Base-by-base conservation (phyloP, 1,140 invertebrate genomes). In the Drosophila leontia region DNA sequence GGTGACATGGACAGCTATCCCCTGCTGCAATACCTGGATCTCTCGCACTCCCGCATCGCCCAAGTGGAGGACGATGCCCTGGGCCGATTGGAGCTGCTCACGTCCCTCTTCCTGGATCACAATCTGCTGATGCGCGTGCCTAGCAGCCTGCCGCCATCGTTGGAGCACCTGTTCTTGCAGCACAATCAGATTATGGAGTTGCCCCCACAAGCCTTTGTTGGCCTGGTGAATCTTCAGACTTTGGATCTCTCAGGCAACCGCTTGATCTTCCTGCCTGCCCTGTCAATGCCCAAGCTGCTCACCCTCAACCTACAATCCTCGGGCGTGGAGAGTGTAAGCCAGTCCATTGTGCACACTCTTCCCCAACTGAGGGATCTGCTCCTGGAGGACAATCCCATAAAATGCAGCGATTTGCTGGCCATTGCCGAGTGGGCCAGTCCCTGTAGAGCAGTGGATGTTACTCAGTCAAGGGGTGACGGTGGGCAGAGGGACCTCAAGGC, bases 1-100 rank as follows among this genome's bases (percentile, higher is more conserved):
- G 97, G 97, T n/a, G 97, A 98, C 82, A 94, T 99, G 62, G 97
- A 98, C 82, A 97, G 97, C 74, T 98, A 98, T 91, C 97, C 97
- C 0, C 93, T 98, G 17, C 92, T 99, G 11, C 96, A 96, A 69
- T 94, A 96, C 32, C 92, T 99, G 29, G 96, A 98, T 83, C 94
- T 99, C 37, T 96, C 96, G 26, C 94, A 96, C 57, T 98, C 98
- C 86, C 93, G 94, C 64, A 94, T 99, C 32, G 93, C 93, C 44
- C 93, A 95, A 4, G 95, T 99, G 7, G 97, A 98, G 92, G 97
- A 98, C 37, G 97, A 98, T 80, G 97, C 97, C 0, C 93, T 99
- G 29, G 97, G 97, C 1, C 94, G 97, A 39, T 91, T 98, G 19
- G 96, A 97, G 80, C 95, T 96, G 79, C 94, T 99, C 7, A 93